A percentile compares a stretch with the other conserved stretches of the same genome.
These are phyloP conservation scores for Pseudomugil tenellus DNA, from an alignment of 2,797 vertebrate species.

Conservation along the genomic window DNA sequence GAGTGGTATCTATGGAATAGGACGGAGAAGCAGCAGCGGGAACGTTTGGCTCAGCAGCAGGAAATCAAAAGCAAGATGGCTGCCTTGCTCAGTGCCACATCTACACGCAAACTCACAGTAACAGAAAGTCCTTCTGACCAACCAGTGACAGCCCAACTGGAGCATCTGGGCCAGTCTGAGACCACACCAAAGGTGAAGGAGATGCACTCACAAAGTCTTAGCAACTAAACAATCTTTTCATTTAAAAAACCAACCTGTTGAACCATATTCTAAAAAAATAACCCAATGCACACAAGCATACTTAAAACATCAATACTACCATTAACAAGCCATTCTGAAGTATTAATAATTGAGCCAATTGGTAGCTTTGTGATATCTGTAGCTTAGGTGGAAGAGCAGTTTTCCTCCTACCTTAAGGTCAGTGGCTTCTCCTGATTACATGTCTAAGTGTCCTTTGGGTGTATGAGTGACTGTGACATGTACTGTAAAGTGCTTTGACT, in stretches of 20 bases:
- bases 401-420: too few relatives aligned
- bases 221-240: conserved; percentile 2
- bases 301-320: conserved; percentile 39
- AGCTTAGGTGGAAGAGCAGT: too few relatives aligned
- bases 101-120: conserved; percentile 67
- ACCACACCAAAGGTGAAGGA: conserved; percentile 55
- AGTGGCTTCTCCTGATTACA: too few relatives aligned
- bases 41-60: conserved; percentile 83
- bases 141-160: conserved; percentile 13
- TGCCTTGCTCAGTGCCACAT: conserved; percentile 83
- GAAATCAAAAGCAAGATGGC: conserved; percentile 89
- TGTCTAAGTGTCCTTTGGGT: too few relatives aligned
- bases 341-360: conserved; percentile 11
- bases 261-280: conserved; percentile 6
- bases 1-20: conserved; percentile 87
- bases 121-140: conserved; percentile 13
- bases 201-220: conserved; percentile 10
- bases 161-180: conserved; percentile 34
- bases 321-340: not conserved
- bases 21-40: conserved; percentile 74
- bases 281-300: conserved; percentile 13
- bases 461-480: too few relatives aligned
- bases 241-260: conserved; percentile 20
- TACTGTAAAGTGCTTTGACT: too few relatives aligned
- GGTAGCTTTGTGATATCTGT: not conserved